Evolutionary conservation across 2,797 vertebrate species (phyloP), one percentile per base, ranked within the genome.

Genomic region (Picus viridis): DNA sequence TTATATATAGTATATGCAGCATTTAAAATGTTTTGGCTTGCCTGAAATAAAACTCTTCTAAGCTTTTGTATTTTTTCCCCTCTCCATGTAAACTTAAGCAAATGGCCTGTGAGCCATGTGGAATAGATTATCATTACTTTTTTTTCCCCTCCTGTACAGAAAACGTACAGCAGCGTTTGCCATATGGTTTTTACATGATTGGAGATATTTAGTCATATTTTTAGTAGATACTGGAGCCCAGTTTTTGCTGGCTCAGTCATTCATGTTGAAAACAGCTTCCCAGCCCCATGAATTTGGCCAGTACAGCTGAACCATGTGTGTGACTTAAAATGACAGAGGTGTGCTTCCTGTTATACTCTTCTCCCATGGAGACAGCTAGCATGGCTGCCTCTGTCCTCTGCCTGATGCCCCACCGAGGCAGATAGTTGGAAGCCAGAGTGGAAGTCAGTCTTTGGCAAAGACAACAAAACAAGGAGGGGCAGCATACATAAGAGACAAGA

Each of bases 151-250:
- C 16, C 82, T 83, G 67, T 83, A 75, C 68, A 91, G 88, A 95
- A 88, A 93, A 86, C 23, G 18, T 86, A 59, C 72, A 84, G 69
- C 92, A 89, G 76, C 58, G 41, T 49, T 6, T 4, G 56, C 86
- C 91, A 76, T 86, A 74, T 74, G 88, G 4, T 76, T 92, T 89
- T 94, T 92, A 91, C 49, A 89, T 56, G 79, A 43, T 16, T 93
- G 87, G 90, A 91, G 91, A 89, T 92, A 80, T 96, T 96, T 89
- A 84, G 91, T 92, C 89, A 78, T 94, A 59, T 79, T 89, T 95
- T 86, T 73, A 82, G 90, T 19, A 74, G 70, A 89, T 91, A 22
- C 18, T 39, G 62, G 64, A 84, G 76, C 65, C 76, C 81, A 61
- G 26, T 67, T 90, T 87, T 91, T 73, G 86, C 93, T 94, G 94